Base-by-base conservation (phyloP, 2,888 invertebrate genomes). In the Drosophila mettleri region DNA sequence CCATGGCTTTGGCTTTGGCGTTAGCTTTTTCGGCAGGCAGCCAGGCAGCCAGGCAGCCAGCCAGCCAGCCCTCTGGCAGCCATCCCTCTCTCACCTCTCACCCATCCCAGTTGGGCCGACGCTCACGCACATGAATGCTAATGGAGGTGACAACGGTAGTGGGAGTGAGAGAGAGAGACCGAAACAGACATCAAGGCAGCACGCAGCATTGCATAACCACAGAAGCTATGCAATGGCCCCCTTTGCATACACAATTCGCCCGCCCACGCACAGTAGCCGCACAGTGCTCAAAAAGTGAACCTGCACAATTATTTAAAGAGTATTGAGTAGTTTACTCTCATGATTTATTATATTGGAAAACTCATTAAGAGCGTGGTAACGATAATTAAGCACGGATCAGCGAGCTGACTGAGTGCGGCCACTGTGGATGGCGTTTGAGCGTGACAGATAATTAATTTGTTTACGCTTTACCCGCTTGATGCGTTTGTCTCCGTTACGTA, bases 141-240 rank as follows among this genome's bases (percentile, higher is more conserved):
- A 83, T 83, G 57, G 33, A 31, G 20, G 53, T 31, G 41, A 16
- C 41, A 16, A 29, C 18, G 55, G 14, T 20, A 6, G 54, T 1
- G 20, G 9, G 20, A 20, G 43, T 46, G 61, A 43, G 22, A 14
- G 51, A 6, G n/a, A 12, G 55, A 2, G 18, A 14, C 12, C 38
- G 43, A 46, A 58, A 53, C 39, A 52, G 51, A 43, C 20, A 39
- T 12, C 38, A 38, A 74, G 70, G 88, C 79, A 76, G 65, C 86
- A 88, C 80, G 85, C 89, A 85, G 86, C 78, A 89, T 74, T 89
- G 82, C 78, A 87, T 75, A 88, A 67, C 88, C 89, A 80, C 84
- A 81, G 58, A 63, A 73, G 80, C 75, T 53, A 34, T 52, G 38
- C 38, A 65, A 51, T 24, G 52, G 22, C 36, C 31, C 33, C 38